Evolutionary conservation across 2,113 vertebrate genomes (phyloP).

Genomic region (Platysternon megacephalum): DNA sequence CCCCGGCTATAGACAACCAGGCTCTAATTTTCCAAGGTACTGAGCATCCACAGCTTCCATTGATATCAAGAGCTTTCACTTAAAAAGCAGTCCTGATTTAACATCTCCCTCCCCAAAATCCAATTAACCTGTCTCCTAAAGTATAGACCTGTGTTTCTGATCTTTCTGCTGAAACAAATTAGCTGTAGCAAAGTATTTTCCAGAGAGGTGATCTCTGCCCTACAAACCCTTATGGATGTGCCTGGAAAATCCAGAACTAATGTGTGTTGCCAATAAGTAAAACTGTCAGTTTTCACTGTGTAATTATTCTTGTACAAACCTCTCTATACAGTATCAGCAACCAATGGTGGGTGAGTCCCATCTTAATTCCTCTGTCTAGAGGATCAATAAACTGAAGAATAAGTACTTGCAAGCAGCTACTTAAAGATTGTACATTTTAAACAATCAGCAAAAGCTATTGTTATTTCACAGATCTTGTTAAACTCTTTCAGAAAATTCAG

Average conservation of each 20-base stretch:
- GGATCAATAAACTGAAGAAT: neutral
- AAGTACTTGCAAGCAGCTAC: neutral
- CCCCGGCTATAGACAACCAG: neutral
- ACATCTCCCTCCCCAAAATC: neutral
- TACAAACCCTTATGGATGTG: conserved; percentile 4
- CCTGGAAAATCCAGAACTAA: conserved; percentile 15
- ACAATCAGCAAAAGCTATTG: neutral
- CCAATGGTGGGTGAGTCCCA: neutral
- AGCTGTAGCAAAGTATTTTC: neutral
- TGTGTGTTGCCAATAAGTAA: neutral
- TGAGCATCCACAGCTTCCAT: neutral
- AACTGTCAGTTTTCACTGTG: neutral
- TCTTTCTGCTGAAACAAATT: neutral
- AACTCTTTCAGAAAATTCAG: neutral
- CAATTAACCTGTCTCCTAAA: neutral
- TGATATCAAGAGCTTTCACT: neutral
- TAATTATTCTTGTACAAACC: conserved; percentile 3
- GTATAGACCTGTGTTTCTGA: neutral
- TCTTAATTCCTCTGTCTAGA: neutral
- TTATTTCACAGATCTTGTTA: neutral
- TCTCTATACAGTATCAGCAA: neutral
- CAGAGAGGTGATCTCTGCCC: neutral
- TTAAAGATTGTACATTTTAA: neutral
- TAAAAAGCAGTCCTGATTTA: neutral
- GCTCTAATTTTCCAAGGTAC: neutral